Base-by-base conservation (phyloP, 2,888 invertebrate species). In the Andrena trimmerana region DNA sequence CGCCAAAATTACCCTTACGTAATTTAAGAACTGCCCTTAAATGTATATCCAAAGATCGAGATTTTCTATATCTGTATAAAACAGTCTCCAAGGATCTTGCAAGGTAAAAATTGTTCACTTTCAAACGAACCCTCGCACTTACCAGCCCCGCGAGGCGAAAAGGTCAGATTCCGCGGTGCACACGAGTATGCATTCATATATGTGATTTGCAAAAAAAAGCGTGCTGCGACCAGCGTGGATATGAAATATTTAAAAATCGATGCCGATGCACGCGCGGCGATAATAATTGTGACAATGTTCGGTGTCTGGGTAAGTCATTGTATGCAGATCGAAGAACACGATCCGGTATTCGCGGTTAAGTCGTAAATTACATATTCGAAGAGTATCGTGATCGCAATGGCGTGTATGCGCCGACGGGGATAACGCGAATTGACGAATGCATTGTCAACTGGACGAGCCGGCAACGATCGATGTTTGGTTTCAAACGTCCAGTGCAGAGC, bases 271-370 rank as follows among this genome's bases (percentile, higher is more conserved):
- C 83, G 83, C 73, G 78, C 59, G 24, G 48, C 69, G 83, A 84
- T 84, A 84, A 75, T 78, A 72, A 78, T 73, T 78, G 70, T 48
- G 72, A 78, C 78, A 83, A 78, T 78, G 83, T 73, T 73, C 54
- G 16, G 62, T 78, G 68, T 59, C 83, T 33, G 63, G 83, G 24
- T 63, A 72, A 52, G 67, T 78, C 78, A 84, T 84, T 84, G 83
- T 84, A 84, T 84, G 83, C 83, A 84, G 83, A 84, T 84, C 78
- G 70, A 77, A 74, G 83, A 84, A 74, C 83, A 74, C 60, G 83
- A 65, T 36, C 29, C 52, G 69, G 67, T 78, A 83, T 84, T 84
- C 70, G 63, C 60, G 67, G 67, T 74, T 78, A 63, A 42, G 7
- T 71, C 71, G 65, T 78, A 71, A 68, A 83, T 84, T 74, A 74